A percentile compares a stretch with the other conserved stretches of the same genome.
phyloP scores from a whole-genome alignment of 1,140 invertebrate species.

The Gyrodactylus salaris region DNA sequence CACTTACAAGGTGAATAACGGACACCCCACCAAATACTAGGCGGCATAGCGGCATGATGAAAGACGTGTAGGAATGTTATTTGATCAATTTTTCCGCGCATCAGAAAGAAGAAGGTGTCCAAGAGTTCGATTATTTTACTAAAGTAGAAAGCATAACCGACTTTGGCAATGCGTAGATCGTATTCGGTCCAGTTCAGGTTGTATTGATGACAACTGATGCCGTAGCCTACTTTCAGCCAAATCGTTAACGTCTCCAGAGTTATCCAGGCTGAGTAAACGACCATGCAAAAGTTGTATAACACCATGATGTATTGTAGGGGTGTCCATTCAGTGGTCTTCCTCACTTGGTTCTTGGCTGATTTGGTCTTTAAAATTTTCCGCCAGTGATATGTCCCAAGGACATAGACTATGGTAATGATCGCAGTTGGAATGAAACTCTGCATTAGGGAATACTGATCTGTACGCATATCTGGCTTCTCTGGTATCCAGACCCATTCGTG shows the following conservation, averaged over 20 bases:
- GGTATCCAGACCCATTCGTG: neutral
- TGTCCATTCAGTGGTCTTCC: neutral
- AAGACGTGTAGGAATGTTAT: conserved; percentile 50
- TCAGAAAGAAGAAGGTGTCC: conserved; percentile 58
- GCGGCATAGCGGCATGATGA: conserved; percentile 33
- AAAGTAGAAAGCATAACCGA: conserved; percentile 81
- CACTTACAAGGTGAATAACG: conserved; percentile 30
- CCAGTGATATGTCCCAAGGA: neutral
- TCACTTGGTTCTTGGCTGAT: neutral
- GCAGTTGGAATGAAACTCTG: neutral
- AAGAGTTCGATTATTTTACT: conserved; percentile 84
- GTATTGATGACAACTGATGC: neutral
- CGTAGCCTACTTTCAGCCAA: neutral
- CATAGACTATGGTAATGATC: neutral
- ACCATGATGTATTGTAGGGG: neutral
- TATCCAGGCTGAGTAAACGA: neutral
- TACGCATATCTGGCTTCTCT: neutral
- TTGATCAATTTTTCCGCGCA: conserved; percentile 47
- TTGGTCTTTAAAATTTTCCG: neutral
- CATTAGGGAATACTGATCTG: neutral
- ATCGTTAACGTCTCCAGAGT: neutral
- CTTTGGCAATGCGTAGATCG: conserved; percentile 37
- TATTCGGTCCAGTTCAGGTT: conserved; percentile 2
- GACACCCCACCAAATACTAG: conserved; percentile 58
- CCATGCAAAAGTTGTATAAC: conserved; percentile 2